phyloP scores from a whole-genome alignment of 2,888 invertebrate genomes.

The Bembecia ichneumoniformis region DNA sequence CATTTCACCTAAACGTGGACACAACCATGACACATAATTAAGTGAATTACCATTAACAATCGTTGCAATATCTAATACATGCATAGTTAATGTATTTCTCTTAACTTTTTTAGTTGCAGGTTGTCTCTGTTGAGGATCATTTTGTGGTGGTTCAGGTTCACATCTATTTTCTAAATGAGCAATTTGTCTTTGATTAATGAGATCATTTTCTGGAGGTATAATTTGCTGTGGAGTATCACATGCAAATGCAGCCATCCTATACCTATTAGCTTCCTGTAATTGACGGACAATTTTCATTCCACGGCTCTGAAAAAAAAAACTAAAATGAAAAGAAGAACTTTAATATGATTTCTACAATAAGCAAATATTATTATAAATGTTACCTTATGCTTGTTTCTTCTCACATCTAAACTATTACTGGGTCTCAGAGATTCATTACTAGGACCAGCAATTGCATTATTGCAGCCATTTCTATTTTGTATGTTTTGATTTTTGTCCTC shows the following conservation, averaged over 20 bases:
- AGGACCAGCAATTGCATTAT: constrained; percentile 23
- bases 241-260: constrained; percentile 68
- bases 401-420: constrained; percentile 32
- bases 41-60: constrained; percentile 75
- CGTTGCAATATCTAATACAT: constrained; percentile 87
- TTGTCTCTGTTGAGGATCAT: constrained; percentile 39
- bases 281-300: constrained; percentile 62
- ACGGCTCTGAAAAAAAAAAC: constrained; percentile 57
- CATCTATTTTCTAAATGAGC: constrained; percentile 55
- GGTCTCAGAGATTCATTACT: constrained; percentile 30
- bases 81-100: constrained; percentile 83
- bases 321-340: neutral
- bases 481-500: constrained; percentile 21
- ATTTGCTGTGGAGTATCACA: constrained; percentile 48
- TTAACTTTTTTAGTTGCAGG: constrained; percentile 73
- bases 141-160: constrained; percentile 40
- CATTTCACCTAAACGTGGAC: constrained; percentile 77
- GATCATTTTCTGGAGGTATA: constrained; percentile 54
- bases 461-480: constrained; percentile 28
- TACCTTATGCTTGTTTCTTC: constrained; percentile 56
- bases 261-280: constrained; percentile 64
- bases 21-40: constrained; percentile 79
- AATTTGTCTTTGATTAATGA: constrained; percentile 62
- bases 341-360: neutral
- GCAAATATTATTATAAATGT: neutral